Evolutionary conservation across 1,140 invertebrate species (phyloP), one percentile per base, ranked within the genome.

Genomic region (Camponotus floridanus): DNA sequence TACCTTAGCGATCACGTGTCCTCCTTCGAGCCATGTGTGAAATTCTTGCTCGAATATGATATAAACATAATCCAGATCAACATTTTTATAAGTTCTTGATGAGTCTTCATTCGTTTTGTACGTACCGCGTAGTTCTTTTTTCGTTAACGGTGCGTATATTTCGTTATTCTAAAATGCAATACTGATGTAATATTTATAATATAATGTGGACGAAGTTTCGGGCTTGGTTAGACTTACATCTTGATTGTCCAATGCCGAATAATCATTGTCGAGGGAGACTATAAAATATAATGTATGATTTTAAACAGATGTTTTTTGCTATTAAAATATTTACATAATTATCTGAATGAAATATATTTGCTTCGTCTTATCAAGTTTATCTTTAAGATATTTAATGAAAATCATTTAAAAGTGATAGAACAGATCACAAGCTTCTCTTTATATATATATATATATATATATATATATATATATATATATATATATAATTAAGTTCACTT

Each of bases 51-150:
- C 96, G 86, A 97, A 96, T 73, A 95, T 93, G 18, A 98, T 96
- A 89, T 97, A 97, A 1, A 97, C 96, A 83, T 96, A 97, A 86
- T 96, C 96, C 51, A 96, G 95, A 90, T 98, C 97, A 3, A 97
- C 96, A 36, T 97, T 96, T 67, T 96, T 94, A 65, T 95, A 95
- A 93, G 80, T 94, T 90, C 90, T 95, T 55, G 94, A 74, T 93
- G 92, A 65, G 57, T 7, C 26, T n/a, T 84, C 93, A 3, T 9
- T 90, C 61, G 94, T 94, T 86, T 94, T 93, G 21, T 73, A 39
- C 39, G 67, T 42, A 61, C 88, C 86, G 11, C 1, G 48, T 2
- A 94, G 87, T 87, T 95, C 94, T 85, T 96, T 96, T 73, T 96
- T 96, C 68, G 93, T 92, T 0, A 93, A 86, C 26, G 92, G 84